These are phyloP conservation scores for Habropoda laboriosa DNA, from an alignment of 1,140 invertebrate genomes.

Conservation along the genomic window DNA sequence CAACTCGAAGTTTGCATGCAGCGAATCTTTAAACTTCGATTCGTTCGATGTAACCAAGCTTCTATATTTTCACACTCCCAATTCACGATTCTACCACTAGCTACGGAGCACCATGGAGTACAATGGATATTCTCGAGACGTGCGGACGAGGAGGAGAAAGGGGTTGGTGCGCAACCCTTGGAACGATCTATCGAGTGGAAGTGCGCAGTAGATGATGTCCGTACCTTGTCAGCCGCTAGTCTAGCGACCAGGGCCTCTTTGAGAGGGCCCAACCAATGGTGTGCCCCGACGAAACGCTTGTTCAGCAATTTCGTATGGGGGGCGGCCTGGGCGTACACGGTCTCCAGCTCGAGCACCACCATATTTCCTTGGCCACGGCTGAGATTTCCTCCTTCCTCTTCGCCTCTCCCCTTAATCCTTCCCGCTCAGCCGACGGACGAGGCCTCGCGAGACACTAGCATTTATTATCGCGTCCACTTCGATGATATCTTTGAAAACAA, in stretches of 20 bases:
- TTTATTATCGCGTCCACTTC: conserved; percentile 38
- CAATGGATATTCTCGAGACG: too few species aligned
- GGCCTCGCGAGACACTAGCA: conserved; percentile 34
- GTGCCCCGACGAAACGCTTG: conserved; percentile 93
- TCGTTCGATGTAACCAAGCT: too few species aligned
- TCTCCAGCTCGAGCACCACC: conserved; percentile 89
- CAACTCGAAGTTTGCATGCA: too few species aligned
- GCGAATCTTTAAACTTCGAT: too few species aligned
- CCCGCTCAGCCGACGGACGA: conserved; percentile 52
- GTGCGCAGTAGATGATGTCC: conserved; percentile 29
- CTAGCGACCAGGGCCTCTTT: conserved; percentile 80
- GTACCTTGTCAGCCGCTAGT: conserved; percentile 80
- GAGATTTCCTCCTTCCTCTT: conserved; percentile 12
- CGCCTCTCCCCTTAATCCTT: conserved; percentile 6
- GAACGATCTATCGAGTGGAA: background rate
- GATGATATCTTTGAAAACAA: background rate
- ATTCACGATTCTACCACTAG: too few species aligned
- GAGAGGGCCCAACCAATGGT: conserved; percentile 92
- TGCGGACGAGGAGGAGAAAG: too few species aligned
- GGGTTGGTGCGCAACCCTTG: background rate
- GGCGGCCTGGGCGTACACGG: conserved; percentile 89
- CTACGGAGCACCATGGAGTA: too few species aligned
- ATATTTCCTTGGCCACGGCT: conserved; percentile 77
- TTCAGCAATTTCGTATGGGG: conserved; percentile 92
- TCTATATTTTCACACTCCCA: too few species aligned